Percentiles rank a stretch among this genome's conserved stretches.
Conservation (phyloP, 2,888 invertebrate species). For the Masnerella sp. region DNA sequence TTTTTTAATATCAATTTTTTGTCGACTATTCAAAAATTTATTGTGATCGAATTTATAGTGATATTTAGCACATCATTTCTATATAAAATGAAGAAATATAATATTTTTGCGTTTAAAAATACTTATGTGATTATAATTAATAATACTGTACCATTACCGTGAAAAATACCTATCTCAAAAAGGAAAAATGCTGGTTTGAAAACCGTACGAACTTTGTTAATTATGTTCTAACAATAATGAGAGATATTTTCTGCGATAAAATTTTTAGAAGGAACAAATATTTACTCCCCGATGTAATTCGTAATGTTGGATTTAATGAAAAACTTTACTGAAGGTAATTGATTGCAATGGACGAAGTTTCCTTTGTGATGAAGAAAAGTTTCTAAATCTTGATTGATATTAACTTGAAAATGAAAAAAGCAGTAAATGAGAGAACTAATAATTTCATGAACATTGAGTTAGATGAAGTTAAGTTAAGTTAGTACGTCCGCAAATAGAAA, state of each 20-base stretch:
- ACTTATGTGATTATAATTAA: no score
- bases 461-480: not conserved
- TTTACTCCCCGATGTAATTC: not conserved
- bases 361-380: not conserved
- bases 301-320: slow-evolving; percentile 4
- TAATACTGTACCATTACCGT: no score
- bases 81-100: no score
- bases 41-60: no score
- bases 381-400: not conserved
- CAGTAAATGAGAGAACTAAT: slow-evolving; percentile 9
- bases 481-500: not conserved
- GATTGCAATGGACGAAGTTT: not conserved
- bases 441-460: slow-evolving; percentile 5
- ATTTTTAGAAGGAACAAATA: slow-evolving; percentile 3
- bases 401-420: not conserved
- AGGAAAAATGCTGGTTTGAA: no score
- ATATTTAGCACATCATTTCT: no score
- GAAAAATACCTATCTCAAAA: no score
- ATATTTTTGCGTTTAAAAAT: no score
- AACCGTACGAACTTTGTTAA: no score
- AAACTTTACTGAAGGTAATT: not conserved
- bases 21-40: no score
- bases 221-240: no score
- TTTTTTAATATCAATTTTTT: no score
- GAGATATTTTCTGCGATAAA: not conserved